Conservation (phyloP, 2,113 vertebrate genomes). For the Desmodus rotundus region DNA sequence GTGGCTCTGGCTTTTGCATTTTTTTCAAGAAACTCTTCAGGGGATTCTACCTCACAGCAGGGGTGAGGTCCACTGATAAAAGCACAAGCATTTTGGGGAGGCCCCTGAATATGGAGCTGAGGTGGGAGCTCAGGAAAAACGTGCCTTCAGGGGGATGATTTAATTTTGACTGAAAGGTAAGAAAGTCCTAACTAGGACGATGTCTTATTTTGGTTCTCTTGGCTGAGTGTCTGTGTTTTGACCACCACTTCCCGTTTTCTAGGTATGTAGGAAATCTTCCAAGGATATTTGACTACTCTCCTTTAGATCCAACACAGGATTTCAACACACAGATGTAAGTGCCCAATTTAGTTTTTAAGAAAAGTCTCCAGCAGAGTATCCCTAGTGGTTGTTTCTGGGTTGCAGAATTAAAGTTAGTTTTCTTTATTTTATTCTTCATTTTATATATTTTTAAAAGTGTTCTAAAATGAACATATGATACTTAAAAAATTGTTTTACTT, state of each 20-base stretch:
- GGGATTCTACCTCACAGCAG: not conserved
- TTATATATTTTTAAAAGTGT: slow-evolving; percentile 4
- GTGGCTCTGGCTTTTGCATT: not conserved
- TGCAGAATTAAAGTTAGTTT: slow-evolving; percentile 34
- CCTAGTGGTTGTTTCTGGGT: not conserved
- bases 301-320: slow-evolving; percentile 96
- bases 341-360: not conserved
- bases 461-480: not conserved
- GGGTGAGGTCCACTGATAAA: not conserved
- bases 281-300: slow-evolving; percentile 98
- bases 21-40: not conserved
- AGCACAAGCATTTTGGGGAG: not conserved
- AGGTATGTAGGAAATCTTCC: slow-evolving; percentile 98
- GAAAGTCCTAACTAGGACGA: not conserved
- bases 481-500: no score
- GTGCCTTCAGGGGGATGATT: not conserved
- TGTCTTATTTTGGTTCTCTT: not conserved
- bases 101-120: not conserved
- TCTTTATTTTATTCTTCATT: not conserved
- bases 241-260: slow-evolving; percentile 64
- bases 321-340: slow-evolving; percentile 99
- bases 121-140: not conserved
- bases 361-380: not conserved
- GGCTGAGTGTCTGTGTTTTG: not conserved
- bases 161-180: not conserved